These are phyloP conservation scores for Pseudorhiza aurosa DNA, from an alignment of 30 jellyfish, hydroid and myxozoan species.

Conservation along the genomic window DNA sequence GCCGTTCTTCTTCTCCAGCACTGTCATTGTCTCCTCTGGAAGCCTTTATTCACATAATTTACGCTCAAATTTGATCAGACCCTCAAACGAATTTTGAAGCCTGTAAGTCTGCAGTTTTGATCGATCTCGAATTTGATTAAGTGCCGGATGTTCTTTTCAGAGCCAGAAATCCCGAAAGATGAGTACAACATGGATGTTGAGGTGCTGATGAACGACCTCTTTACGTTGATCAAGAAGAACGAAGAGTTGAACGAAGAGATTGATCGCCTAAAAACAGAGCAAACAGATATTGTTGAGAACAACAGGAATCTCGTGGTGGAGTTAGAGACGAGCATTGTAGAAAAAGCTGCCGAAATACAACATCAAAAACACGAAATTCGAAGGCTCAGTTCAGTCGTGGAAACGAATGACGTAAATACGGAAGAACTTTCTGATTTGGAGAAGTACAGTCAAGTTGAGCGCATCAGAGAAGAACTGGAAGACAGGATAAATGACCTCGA, in stretches of 20 bases:
- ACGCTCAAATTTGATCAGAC: too few relatives aligned
- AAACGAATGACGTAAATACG: background rate
- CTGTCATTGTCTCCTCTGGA: too few relatives aligned
- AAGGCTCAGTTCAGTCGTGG: conserved; percentile 66
- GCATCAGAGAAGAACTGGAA: conserved; percentile 24
- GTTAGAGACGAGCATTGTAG: conserved; percentile 47
- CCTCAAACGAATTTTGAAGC: too few relatives aligned
- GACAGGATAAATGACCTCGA: conserved; percentile 15
- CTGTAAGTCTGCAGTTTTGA: too few relatives aligned
- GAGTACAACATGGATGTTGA: conserved; percentile 56
- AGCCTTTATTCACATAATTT: too few relatives aligned
- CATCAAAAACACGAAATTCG: conserved; percentile 56
- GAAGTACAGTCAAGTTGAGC: conserved; percentile 14
- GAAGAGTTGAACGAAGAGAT: conserved; percentile 69
- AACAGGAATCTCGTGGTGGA: conserved; percentile 45
- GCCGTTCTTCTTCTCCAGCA: too few relatives aligned
- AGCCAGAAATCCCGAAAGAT: conserved; percentile 4
- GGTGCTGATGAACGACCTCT: conserved; percentile 50
- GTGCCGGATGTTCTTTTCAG: background rate
- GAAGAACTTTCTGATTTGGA: background rate
- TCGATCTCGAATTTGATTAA: too few relatives aligned
- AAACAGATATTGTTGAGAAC: conserved; percentile 31
- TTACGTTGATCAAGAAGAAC: conserved; percentile 42
- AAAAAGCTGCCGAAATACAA: conserved; percentile 60
- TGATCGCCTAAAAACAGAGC: conserved; percentile 44